Conservation (phyloP, 2,113 vertebrate species). For the Lepus americanus region DNA sequence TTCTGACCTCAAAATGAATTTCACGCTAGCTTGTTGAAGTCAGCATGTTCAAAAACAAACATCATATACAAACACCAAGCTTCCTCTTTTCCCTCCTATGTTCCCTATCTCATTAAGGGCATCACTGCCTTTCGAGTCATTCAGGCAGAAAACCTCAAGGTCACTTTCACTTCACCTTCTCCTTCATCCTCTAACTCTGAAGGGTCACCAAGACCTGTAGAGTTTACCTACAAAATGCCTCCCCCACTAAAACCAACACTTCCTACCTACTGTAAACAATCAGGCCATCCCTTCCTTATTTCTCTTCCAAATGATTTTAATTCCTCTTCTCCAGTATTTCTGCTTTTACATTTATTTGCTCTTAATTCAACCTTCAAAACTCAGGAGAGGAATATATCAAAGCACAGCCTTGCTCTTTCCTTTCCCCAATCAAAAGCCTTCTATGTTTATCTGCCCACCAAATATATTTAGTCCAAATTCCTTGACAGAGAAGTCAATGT, state of each 20-base stretch:
- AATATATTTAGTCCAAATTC: not conserved
- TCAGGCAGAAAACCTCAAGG: constrained; percentile 76
- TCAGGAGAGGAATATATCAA: not conserved
- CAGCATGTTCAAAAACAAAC: constrained; percentile 44
- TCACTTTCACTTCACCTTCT: constrained; percentile 77
- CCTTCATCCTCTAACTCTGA: constrained; percentile 23
- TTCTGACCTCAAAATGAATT: constrained; percentile 67
- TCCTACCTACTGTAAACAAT: not conserved
- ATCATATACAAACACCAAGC: not conserved
- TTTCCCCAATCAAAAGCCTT: not conserved
- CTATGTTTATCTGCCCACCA: not conserved
- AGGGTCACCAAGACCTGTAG: not conserved
- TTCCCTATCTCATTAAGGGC: constrained; percentile 61
- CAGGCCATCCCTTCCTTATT: not conserved
- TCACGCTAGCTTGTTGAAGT: constrained; percentile 28
- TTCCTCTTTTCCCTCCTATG: constrained; percentile 70
- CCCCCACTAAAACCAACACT: constrained; percentile 1
- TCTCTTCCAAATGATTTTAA: constrained; percentile 4
- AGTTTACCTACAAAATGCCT: constrained; percentile 41
- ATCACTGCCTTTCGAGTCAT: constrained; percentile 69
- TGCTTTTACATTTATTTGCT: not conserved
- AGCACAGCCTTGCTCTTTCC: not conserved
- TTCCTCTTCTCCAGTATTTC: not conserved
- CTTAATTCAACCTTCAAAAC: not conserved
- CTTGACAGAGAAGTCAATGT: not conserved